phyloP scores from a whole-genome alignment of 2,888 invertebrate species.

The Tinea semifulvella region DNA sequence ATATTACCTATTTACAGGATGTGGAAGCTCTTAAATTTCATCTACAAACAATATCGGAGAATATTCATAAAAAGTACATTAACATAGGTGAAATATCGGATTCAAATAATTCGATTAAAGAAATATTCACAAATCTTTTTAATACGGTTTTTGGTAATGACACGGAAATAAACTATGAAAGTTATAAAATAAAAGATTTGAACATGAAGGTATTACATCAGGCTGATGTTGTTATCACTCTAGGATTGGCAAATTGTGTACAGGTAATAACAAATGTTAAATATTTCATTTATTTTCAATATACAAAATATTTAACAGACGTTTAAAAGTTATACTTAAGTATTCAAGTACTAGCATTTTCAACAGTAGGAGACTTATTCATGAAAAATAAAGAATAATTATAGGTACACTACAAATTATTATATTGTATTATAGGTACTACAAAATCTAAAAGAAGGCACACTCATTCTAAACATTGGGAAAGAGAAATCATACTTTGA shows the following conservation, averaged over 20 bases:
- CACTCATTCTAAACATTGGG: background rate
- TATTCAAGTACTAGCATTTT: no score
- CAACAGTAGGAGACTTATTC: no score
- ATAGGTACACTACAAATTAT: no score
- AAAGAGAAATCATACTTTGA: background rate
- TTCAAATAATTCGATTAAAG: background rate
- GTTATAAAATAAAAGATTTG: background rate
- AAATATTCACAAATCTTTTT: background rate
- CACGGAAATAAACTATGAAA: background rate
- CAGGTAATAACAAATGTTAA: no score
- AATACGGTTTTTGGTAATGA: background rate
- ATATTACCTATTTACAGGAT: slow-evolving; percentile 11
- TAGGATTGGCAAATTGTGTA: background rate
- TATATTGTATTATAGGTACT: no score
- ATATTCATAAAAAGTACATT: slow-evolving; percentile 23
- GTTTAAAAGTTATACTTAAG: no score
- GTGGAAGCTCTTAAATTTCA: slow-evolving; percentile 17
- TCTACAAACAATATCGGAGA: slow-evolving; percentile 28
- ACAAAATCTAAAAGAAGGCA: background rate
- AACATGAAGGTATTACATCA: background rate
- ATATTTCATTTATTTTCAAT: no score
- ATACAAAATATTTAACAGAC: no score
- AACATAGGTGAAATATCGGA: slow-evolving; percentile 21
- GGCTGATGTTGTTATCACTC: background rate
- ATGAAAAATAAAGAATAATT: no score